Evolutionary conservation across 2,888 invertebrate genomes (phyloP).

Genomic region (Orthonychiurus folsomi): DNA sequence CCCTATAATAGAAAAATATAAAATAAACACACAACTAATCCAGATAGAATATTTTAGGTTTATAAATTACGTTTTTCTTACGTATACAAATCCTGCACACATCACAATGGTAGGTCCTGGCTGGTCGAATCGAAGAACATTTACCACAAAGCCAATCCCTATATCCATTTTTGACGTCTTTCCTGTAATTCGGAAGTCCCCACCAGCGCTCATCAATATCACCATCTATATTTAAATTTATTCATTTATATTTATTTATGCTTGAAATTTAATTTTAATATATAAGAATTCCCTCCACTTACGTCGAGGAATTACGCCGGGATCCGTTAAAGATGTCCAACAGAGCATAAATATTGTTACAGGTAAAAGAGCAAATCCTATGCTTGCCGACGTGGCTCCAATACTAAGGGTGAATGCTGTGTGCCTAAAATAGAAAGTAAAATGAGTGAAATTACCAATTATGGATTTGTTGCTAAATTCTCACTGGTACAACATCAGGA

Average conservation of each 20-base stretch:
- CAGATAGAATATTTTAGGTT: no score
- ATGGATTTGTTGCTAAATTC: no score
- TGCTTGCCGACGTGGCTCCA: not conserved
- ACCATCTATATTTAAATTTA: no score
- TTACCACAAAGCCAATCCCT: constrained; percentile 11
- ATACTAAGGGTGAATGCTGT: not conserved
- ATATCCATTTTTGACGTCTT: not conserved
- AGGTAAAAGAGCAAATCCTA: not conserved
- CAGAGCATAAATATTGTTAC: constrained; percentile 2
- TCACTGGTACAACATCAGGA: no score
- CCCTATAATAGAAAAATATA: constrained; percentile 4
- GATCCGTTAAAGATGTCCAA: constrained; percentile 12
- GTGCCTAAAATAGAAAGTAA: no score
- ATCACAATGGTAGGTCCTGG: constrained; percentile 14
- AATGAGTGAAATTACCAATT: no score
- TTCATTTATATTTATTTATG: constrained; percentile 5
- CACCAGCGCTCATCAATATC: no score
- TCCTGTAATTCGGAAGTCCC: not conserved
- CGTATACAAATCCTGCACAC: constrained; percentile 13
- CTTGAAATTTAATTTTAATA: constrained; percentile 11
- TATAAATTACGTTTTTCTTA: not conserved
- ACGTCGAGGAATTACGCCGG: constrained; percentile 15
- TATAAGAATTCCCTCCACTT: not conserved
- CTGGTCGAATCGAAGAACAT: constrained; percentile 11
- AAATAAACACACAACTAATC: no score